Conservation (phyloP, 2,797 vertebrate genomes). For the Microcaecilia unicolor region DNA sequence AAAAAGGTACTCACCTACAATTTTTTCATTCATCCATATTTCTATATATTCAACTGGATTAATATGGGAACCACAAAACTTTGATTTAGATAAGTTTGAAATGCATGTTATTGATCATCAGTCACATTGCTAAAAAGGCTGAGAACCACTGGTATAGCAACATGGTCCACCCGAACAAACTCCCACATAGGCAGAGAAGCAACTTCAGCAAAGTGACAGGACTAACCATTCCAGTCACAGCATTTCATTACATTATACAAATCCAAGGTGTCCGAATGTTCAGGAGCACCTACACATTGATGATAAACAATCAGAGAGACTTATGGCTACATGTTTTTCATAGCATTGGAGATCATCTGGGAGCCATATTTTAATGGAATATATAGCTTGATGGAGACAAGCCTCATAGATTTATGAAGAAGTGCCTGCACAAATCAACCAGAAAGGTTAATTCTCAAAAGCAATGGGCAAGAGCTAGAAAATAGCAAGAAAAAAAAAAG, state of each 20-base stretch:
- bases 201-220: too few species aligned
- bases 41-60: too few species aligned
- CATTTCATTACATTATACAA: conserved; percentile 52
- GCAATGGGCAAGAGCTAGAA: conserved; percentile 14
- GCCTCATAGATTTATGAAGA: conserved; percentile 60
- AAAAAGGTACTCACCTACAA: too few species aligned
- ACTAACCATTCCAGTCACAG: conserved; percentile 45
- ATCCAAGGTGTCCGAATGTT: conserved; percentile 63
- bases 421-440: conserved; percentile 59
- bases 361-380: conserved; percentile 75
- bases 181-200: too few species aligned
- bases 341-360: conserved; percentile 65
- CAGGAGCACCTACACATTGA: conserved; percentile 64
- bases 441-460: conserved; percentile 40
- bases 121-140: too few species aligned
- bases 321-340: conserved; percentile 58
- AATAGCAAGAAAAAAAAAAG: conserved; percentile 6
- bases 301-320: conserved; percentile 62
- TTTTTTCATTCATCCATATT: too few species aligned
- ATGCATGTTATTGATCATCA: too few species aligned
- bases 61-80: too few species aligned
- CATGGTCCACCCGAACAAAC: too few species aligned
- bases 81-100: too few species aligned
- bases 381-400: conserved; percentile 57
- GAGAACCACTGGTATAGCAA: too few species aligned